Conservation (phyloP, 2,888 invertebrate genomes). For the Polyommatus iphigenia region DNA sequence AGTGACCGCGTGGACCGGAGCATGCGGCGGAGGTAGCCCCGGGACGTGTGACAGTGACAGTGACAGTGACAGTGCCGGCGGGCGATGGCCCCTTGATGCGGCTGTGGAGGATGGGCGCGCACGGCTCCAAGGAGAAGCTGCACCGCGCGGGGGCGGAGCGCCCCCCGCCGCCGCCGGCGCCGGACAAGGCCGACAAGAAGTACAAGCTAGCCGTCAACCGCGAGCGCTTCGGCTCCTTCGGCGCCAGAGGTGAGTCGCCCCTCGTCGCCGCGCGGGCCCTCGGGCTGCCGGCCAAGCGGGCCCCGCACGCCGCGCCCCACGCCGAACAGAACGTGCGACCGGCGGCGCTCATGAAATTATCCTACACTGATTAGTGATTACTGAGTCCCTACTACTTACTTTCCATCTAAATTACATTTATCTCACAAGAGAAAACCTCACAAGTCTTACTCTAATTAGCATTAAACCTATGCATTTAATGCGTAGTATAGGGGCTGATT, state of each 20-base stretch:
- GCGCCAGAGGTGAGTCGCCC: slow-evolving; percentile 80
- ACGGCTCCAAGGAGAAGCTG: slow-evolving; percentile 88
- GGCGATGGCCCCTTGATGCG: slow-evolving; percentile 64
- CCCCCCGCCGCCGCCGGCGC: slow-evolving; percentile 76
- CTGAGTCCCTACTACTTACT: too few species aligned
- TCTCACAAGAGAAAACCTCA: too few species aligned
- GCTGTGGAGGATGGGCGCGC: slow-evolving; percentile 84
- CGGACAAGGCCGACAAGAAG: slow-evolving; percentile 68
- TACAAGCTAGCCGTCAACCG: slow-evolving; percentile 82
- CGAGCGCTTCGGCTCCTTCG: slow-evolving; percentile 85
- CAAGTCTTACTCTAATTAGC: neutral
- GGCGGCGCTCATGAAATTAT: too few species aligned
- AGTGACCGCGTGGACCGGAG: neutral
- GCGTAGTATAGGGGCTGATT: neutral
- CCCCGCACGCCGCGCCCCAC: neutral
- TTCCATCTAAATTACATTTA: neutral
- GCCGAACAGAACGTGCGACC: too few species aligned
- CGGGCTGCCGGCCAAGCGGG: neutral
- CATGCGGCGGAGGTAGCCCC: neutral
- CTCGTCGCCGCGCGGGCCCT: neutral
- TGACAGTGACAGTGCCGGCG: slow-evolving; percentile 38
- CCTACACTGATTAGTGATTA: too few species aligned
- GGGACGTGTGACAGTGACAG: neutral
- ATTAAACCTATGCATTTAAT: too few species aligned
- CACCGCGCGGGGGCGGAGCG: slow-evolving; percentile 83